Conservation (phyloP, 2,888 invertebrate genomes). For the Micropterix aruncella region DNA sequence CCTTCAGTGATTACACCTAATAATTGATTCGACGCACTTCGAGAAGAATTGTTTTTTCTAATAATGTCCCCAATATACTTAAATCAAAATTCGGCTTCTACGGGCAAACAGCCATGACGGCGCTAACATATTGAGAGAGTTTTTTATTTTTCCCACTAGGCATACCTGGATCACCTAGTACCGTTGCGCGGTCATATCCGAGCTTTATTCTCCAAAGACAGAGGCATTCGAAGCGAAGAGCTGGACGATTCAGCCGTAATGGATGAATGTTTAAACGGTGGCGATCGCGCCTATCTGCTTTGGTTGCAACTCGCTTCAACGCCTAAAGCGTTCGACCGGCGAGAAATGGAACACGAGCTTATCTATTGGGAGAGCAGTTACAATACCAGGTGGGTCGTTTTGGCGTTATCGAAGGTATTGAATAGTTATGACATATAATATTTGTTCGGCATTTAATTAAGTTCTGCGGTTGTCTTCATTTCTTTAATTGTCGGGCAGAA, state of each 20-base stretch:
- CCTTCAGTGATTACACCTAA: too few species aligned
- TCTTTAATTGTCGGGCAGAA: too few species aligned
- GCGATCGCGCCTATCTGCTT: conserved; percentile 66
- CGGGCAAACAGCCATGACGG: too few species aligned
- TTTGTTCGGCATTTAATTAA: too few species aligned
- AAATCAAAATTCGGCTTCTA: too few species aligned
- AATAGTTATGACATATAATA: too few species aligned
- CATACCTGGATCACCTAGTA: conserved; percentile 62
- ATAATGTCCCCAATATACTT: too few species aligned
- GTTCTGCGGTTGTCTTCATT: too few species aligned
- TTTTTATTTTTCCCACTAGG: conserved; percentile 22
- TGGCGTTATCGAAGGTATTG: conserved; percentile 1
- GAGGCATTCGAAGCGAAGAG: neutral
- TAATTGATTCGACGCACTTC: too few species aligned
- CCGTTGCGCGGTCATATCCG: conserved; percentile 53
- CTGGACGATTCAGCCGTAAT: conserved; percentile 15
- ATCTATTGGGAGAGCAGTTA: conserved; percentile 66
- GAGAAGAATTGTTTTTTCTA: too few species aligned
- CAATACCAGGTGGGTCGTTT: conserved; percentile 44
- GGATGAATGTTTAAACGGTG: conserved; percentile 52
- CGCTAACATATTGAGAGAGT: too few species aligned
- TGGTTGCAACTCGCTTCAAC: conserved; percentile 46
- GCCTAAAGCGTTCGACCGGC: conserved; percentile 37
- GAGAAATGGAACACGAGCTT: conserved; percentile 54
- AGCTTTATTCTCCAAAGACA: neutral